Conservation (phyloP, 2,113 vertebrate species). For the Pteruthius melanotis region DNA sequence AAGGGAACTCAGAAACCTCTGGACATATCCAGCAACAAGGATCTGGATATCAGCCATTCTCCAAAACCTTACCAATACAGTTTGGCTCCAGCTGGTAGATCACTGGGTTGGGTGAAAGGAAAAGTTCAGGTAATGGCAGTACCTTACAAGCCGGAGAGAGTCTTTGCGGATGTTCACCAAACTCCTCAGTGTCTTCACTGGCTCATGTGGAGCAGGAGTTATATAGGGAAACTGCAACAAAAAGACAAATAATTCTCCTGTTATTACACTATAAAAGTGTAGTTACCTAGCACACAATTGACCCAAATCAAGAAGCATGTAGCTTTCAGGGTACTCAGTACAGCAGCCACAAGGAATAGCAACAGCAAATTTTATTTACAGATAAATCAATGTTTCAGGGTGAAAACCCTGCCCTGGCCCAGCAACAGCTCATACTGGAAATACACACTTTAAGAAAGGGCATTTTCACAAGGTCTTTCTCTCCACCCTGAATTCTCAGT, state of each 20-base stretch:
- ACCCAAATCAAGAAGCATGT: neutral
- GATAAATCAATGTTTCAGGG: neutral
- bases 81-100: neutral
- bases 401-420: neutral
- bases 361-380: neutral
- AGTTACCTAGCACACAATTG: neutral
- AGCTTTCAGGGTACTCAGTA: neutral
- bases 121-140: neutral
- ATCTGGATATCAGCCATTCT: neutral
- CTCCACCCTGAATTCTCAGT: neutral
- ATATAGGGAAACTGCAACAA: conserved; percentile 91
- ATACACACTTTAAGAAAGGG: neutral
- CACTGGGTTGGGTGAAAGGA: neutral
- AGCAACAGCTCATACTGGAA: neutral
- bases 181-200: conserved; percentile 94
- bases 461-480: neutral
- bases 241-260: neutral
- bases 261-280: neutral
- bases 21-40: neutral
- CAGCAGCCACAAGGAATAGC: neutral
- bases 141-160: conserved; percentile 94
- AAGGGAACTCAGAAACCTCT: neutral
- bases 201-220: conserved; percentile 95
- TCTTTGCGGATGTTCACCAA: conserved; percentile 98
- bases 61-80: neutral